phyloP scores from a whole-genome alignment of 2,113 vertebrate genomes.

The Charadrius vociferus region DNA sequence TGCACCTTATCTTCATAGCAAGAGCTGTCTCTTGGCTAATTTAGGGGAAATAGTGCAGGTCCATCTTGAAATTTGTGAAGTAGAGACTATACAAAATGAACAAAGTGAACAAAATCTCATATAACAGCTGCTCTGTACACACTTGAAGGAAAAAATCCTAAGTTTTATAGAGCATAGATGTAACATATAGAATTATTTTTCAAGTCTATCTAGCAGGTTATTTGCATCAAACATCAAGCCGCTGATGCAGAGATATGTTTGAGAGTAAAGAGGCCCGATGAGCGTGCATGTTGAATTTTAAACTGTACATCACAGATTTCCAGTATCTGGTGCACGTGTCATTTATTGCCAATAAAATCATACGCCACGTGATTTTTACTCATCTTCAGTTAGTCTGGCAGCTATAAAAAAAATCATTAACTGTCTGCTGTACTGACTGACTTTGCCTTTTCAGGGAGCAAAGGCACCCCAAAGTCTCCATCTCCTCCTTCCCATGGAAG shows the following conservation, averaged over 20 bases:
- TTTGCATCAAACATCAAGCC: background rate
- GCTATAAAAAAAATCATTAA: background rate
- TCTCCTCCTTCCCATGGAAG: background rate
- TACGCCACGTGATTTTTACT: background rate
- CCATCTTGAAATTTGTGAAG: background rate
- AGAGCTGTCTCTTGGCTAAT: background rate
- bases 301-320: background rate
- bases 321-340: background rate
- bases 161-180: background rate
- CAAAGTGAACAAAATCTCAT: background rate
- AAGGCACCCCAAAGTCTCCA: background rate
- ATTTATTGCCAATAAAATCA: slow-evolving; percentile 7
- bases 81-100: background rate
- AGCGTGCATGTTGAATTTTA: background rate
- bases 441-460: background rate
- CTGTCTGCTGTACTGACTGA: background rate
- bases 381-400: background rate
- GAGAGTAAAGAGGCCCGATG: background rate
- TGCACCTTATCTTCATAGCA: background rate
- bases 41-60: background rate
- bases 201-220: background rate
- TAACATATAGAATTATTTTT: background rate
- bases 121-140: background rate
- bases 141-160: background rate
- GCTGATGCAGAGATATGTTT: background rate